phyloP scores from a whole-genome alignment of 2,888 invertebrate species.

The Philonicus albiceps region DNA sequence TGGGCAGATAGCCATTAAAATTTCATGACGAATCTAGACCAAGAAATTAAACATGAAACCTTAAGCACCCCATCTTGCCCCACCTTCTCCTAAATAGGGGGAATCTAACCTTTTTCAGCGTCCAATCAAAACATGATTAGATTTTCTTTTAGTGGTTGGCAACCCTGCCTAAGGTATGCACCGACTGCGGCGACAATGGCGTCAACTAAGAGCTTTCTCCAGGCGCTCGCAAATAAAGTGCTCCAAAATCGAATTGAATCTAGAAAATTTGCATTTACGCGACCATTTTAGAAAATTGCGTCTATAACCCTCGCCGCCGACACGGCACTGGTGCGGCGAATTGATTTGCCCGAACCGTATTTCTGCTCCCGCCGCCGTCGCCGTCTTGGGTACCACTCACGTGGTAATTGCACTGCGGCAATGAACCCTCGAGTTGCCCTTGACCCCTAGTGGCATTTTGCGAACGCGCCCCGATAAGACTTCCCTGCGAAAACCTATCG shows the following conservation, averaged over 20 bases:
- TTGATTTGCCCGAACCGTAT: neutral
- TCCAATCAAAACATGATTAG: too few relatives aligned
- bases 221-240: neutral
- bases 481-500: neutral
- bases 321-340: neutral
- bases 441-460: neutral
- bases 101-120: too few relatives aligned
- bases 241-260: conserved; percentile 1
- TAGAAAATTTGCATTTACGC: conserved; percentile 1
- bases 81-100: too few relatives aligned
- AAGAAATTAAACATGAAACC: too few relatives aligned
- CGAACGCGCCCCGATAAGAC: neutral
- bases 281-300: neutral
- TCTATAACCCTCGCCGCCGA: neutral
- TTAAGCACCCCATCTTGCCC: too few relatives aligned
- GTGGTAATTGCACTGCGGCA: neutral
- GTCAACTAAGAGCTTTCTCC: neutral
- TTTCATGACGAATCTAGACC: too few relatives aligned
- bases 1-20: too few relatives aligned
- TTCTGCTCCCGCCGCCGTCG: neutral
- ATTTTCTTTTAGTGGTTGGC: too few relatives aligned
- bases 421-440: neutral
- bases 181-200: neutral
- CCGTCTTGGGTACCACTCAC: neutral
- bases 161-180: neutral